Base-by-base conservation (phyloP, 1,140 invertebrate species). In the Metopolophium dirhodum region DNA sequence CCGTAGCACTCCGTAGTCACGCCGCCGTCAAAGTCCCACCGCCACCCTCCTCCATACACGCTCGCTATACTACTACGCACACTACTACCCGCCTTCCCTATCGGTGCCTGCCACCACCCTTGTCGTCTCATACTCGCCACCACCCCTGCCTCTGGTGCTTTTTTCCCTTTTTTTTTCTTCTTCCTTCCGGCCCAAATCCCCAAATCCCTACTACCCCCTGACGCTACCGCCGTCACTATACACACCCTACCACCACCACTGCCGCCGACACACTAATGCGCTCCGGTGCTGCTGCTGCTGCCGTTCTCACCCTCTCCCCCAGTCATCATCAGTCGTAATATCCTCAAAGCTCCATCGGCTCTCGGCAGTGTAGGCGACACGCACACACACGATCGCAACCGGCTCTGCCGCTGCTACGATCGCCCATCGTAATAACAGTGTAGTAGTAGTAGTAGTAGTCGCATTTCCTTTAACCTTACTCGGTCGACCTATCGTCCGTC, bases 161-260 rank as follows among this genome's bases (percentile, higher is more conserved):
- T 90, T 90, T 90, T 90, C 57, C 54, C 89, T 68, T 68, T 90
- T 86, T 83, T 83, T 89, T 89, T 89, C 88, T 90, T 90, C 37
- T 90, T 90, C 89, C 89, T 90, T 90, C 89, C 89, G 89, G 89
- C 89, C 89, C 89, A 82, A 89, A 91, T 86, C 83, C 87, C 93
- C 49, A 77, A 54, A 83, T 88, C 93, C 37, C 93, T 54, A 54
- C 87, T n/a, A 68, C 93, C 86, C 85, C n/a, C 86, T 26, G n/a
- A 77, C 86, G 9, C 93, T 87, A 49, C 89, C 47, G 11, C 82
- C 93, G 30, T 82, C 37, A 61, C 37, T 68, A 45, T 68, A 90
- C 61, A 47, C 61, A 49, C 92, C 37, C 93, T 88, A 77, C 94
- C 93, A 1, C 68, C 47, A 49, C 77, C 26, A 35, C 77, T 23